Percentiles rank a stretch among this genome's conserved stretches.
Evolutionary conservation across 2,888 invertebrate species (phyloP).

Genomic region (Andrena camellia): DNA sequence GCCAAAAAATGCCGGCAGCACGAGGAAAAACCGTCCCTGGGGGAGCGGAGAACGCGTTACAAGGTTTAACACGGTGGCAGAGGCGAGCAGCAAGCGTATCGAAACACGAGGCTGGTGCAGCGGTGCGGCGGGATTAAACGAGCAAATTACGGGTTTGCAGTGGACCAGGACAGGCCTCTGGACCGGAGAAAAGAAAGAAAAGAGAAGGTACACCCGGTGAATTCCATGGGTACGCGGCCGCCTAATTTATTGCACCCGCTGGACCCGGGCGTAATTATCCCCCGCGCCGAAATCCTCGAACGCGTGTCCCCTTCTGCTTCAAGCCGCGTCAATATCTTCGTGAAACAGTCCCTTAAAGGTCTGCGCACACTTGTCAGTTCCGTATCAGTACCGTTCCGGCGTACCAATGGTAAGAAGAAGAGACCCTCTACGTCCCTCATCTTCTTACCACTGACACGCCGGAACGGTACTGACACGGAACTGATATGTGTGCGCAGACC

Average conservation of each 20-base stretch:
- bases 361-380: too few relatives aligned
- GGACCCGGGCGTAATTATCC: slow-evolving; percentile 64
- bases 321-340: slow-evolving; percentile 7
- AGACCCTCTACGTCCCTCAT: too few relatives aligned
- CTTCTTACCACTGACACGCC: too few relatives aligned
- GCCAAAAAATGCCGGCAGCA: background rate
- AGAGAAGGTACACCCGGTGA: slow-evolving; percentile 52
- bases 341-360: background rate
- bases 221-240: slow-evolving; percentile 60
- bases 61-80: slow-evolving; percentile 45
- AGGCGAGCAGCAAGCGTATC: slow-evolving; percentile 25
- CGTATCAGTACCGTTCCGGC: too few relatives aligned
- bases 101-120: slow-evolving; percentile 34
- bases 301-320: slow-evolving; percentile 38
- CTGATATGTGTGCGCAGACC: too few relatives aligned
- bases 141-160: slow-evolving; percentile 71
- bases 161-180: slow-evolving; percentile 34
- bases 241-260: slow-evolving; percentile 67
- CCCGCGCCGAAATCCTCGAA: slow-evolving; percentile 57
- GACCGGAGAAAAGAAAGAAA: slow-evolving; percentile 57
- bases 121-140: slow-evolving; percentile 64
- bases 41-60: slow-evolving; percentile 6
- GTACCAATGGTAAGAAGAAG: too few relatives aligned
- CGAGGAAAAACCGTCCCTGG: background rate
- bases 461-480: too few relatives aligned